These are phyloP conservation scores for Mus musculus DNA, from an alignment of 2,113 vertebrate species.

Conservation along the genomic window DNA sequence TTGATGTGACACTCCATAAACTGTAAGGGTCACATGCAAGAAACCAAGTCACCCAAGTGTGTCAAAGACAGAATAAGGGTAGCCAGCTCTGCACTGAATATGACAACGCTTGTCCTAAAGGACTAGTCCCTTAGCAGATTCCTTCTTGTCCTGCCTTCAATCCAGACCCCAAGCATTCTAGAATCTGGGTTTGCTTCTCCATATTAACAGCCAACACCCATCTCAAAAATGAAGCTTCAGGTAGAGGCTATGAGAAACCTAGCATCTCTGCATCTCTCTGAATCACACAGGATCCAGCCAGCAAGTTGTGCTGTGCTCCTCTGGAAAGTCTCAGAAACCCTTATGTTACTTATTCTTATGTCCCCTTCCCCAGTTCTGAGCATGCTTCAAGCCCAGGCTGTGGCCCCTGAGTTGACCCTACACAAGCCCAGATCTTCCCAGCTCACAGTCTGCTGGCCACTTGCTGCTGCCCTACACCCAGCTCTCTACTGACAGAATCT, in stretches of 20 bases:
- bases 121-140: not conserved
- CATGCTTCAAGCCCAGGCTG: not conserved
- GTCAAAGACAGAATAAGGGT: not conserved
- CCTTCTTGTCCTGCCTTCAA: not conserved
- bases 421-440: not conserved
- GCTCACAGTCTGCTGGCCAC: too few species aligned
- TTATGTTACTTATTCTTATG: not conserved
- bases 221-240: not conserved
- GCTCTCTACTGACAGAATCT: not conserved
- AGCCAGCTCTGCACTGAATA: not conserved
- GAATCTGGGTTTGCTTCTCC: not conserved
- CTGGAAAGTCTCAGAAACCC: too few species aligned
- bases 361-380: too few species aligned
- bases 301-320: not conserved
- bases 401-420: too few species aligned
- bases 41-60: not conserved
- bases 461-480: not conserved
- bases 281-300: not conserved
- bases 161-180: not conserved
- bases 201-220: rapidly evolving
- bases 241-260: not conserved
- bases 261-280: not conserved
- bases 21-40: not conserved
- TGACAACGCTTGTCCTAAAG: not conserved
- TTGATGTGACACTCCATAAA: not conserved